These are phyloP conservation scores for Heteromormyrus szaboi DNA, from an alignment of 2,797 vertebrate genomes.

Conservation along the genomic window DNA sequence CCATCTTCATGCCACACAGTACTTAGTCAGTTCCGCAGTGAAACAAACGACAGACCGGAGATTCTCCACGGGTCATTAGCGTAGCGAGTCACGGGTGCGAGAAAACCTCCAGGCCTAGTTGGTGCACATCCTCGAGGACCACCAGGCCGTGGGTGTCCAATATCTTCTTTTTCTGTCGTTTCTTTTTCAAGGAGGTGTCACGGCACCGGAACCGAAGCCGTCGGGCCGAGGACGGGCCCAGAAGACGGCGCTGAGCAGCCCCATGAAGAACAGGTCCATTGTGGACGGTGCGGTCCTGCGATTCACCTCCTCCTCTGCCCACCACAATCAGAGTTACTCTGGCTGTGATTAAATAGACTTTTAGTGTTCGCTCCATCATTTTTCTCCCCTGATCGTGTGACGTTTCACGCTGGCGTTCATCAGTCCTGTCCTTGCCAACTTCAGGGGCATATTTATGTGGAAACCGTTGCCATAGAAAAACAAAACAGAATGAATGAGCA, in stretches of 20 bases:
- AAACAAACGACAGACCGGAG: not conserved
- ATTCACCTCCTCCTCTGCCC: not conserved
- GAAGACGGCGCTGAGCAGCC: slow-evolving; percentile 41
- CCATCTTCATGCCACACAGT: not conserved
- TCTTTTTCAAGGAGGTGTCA: slow-evolving; percentile 41
- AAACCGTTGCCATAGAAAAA: not conserved
- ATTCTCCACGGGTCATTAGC: not conserved
- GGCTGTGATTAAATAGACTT: not conserved
- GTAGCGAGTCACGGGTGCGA: not conserved
- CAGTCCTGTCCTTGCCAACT: not conserved
- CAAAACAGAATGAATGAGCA: not conserved
- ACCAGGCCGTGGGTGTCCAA: not conserved
- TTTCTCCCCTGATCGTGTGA: not conserved
- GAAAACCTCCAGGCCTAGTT: not conserved
- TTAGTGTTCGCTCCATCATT: not conserved
- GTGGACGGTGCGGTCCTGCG: slow-evolving; percentile 51
- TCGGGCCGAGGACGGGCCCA: slow-evolving; percentile 45
- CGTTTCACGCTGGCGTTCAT: not conserved
- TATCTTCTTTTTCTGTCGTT: not conserved
- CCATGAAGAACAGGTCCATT: slow-evolving; percentile 54
- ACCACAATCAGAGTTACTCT: not conserved
- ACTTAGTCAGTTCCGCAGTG: not conserved
- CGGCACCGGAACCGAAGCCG: slow-evolving; percentile 47
- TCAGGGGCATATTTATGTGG: not conserved
- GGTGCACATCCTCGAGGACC: not conserved